Conservation (phyloP, 2,797 vertebrate genomes). For the Danio aesculapii region DNA sequence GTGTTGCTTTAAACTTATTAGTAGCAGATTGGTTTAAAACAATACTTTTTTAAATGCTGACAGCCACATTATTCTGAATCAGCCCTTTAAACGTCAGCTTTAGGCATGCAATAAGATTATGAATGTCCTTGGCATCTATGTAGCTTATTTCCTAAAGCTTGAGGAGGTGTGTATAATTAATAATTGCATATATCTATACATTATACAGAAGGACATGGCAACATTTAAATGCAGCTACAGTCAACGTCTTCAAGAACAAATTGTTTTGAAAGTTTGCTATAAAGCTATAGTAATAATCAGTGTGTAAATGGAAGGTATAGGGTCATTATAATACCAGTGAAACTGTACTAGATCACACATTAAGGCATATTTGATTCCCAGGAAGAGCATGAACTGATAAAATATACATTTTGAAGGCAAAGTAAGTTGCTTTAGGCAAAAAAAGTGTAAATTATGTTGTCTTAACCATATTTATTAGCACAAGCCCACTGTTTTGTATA, state of each 20-base stretch:
- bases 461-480: background rate
- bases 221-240: background rate
- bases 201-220: background rate
- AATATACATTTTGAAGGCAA: background rate
- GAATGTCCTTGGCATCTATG: constrained; percentile 3
- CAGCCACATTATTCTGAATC: constrained; percentile 34
- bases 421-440: no score
- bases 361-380: background rate
- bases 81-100: constrained; percentile 9
- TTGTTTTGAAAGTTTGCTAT: background rate
- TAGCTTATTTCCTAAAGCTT: background rate
- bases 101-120: constrained; percentile 15
- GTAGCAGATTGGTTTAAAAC: constrained; percentile 51
- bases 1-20: constrained; percentile 49
- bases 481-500: no score
- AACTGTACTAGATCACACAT: background rate
- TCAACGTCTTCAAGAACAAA: background rate
- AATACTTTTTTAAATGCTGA: constrained; percentile 26
- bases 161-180: constrained; percentile 12
- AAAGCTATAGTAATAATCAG: background rate
- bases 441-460: background rate
- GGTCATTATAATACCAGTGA: background rate
- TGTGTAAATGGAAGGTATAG: background rate
- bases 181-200: background rate
- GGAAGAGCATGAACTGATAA: background rate